Base-by-base conservation (phyloP, 2,797 vertebrate genomes). In the Hemibagrus guttatus region DNA sequence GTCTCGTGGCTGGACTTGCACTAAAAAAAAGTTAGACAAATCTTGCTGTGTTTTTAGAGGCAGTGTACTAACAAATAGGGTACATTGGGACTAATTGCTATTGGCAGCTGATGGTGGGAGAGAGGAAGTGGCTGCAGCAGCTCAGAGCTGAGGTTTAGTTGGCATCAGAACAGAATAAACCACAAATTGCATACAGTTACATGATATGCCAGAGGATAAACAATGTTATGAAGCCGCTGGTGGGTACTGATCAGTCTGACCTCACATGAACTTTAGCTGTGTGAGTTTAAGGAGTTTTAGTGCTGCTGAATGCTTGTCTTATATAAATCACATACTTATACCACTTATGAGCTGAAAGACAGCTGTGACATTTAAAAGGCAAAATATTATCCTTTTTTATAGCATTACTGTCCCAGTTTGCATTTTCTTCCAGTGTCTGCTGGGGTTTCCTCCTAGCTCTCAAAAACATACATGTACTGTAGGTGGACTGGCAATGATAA, bases 71-170 rank as follows among this genome's bases (percentile, higher is more conserved):
- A 68, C 75, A 69, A 85, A 85, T 54, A n/a, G 31, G 64, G 31
- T 59, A 31, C 76, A 23, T 39, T 69, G 84, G 76, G 49, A 81
- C 39, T 69, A 66, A 66, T 35, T 86, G 76, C 54, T 59, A 80
- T 86, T 81, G 68, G 54, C 56, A 86, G 66, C 39, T 72, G 39
- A 72, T 81, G 35, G 85, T 74, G 54, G 76, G 66, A 72, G 26
- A 71, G 26, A 35, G 68, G 54, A 81, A 72, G 26, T 49, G 61
- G 31, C 46, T 80, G 23, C 69, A 12, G 21, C 14, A 80, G 63
- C 59, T 71, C 66, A 46, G 26, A 59, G 64, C 76, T 72, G 64
- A 64, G 64, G 64, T 58, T 79, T 52, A 46, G 46, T 35, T 85
- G 69, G 71, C 84, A 85, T 76, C 59, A 35, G 42, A 61, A 64